Evolutionary conservation across 2,888 invertebrate genomes (phyloP).

Genomic region (Lepidocyrtoides sp.): DNA sequence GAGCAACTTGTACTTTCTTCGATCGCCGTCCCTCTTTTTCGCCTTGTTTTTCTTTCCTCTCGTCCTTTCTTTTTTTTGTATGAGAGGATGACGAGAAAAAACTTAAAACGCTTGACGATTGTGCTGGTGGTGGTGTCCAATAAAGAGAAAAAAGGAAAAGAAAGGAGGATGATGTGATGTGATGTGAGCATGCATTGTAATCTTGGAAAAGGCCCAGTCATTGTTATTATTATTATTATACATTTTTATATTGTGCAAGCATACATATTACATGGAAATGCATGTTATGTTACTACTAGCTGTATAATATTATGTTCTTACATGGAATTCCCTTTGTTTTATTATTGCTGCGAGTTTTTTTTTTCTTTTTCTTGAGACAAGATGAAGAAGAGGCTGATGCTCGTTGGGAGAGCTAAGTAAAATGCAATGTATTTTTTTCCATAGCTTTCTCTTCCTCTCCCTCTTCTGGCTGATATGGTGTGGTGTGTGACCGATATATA

Average conservation of each 20-base stretch:
- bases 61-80: slow-evolving; percentile 13
- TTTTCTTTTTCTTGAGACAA: slow-evolving; percentile 16
- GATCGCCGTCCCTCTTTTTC: slow-evolving; percentile 10
- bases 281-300: background rate
- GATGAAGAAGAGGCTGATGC: slow-evolving; percentile 12
- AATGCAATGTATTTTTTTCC: slow-evolving; percentile 38
- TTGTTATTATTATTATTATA: slow-evolving; percentile 69
- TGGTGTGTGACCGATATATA: slow-evolving; percentile 66
- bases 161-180: slow-evolving; percentile 37
- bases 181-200: slow-evolving; percentile 30
- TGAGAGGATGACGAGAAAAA: slow-evolving; percentile 1
- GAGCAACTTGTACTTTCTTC: background rate
- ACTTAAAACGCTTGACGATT: slow-evolving; percentile 29
- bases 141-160: slow-evolving; percentile 45
- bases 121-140: slow-evolving; percentile 31
- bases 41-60: background rate
- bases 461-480: background rate
- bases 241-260: background rate
- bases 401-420: slow-evolving; percentile 44
- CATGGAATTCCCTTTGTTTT: slow-evolving; percentile 31
- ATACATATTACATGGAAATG: slow-evolving; percentile 5
- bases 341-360: slow-evolving; percentile 23
- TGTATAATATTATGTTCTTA: background rate
- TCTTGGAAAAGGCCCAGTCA: slow-evolving; percentile 66
- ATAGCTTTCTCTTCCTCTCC: background rate